A percentile compares a stretch with the other conserved stretches of the same genome.
phyloP scores from a whole-genome alignment of 2,113 vertebrate species.

The Taxidea taxus region DNA sequence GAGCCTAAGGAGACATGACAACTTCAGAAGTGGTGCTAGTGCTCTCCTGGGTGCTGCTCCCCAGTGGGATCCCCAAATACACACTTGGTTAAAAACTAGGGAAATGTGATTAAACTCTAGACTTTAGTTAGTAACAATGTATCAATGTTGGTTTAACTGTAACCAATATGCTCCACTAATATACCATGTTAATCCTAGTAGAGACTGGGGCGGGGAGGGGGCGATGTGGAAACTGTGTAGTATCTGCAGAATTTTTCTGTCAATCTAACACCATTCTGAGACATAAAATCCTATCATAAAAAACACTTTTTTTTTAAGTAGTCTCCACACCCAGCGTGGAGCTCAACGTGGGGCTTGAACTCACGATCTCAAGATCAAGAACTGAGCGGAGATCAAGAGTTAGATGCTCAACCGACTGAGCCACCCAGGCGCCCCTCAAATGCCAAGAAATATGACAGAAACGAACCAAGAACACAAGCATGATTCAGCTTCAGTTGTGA shows the following conservation, averaged over 20 bases:
- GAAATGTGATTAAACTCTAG: not conserved
- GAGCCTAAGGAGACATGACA: not conserved
- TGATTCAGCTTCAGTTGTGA: not conserved
- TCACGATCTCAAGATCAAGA: not conserved
- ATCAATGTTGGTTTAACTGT: not conserved
- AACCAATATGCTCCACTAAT: not conserved
- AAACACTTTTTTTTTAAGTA: not conserved
- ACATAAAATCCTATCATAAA: not conserved
- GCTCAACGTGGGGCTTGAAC: not conserved
- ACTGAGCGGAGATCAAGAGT: not conserved
- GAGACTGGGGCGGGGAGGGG: not conserved
- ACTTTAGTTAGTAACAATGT: not conserved
- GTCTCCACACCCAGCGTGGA: not conserved
- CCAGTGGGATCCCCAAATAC: not conserved
- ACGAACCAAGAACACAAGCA: not conserved
- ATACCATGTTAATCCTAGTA: not conserved
- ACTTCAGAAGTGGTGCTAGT: rapidly evolving
- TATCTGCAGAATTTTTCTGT: not conserved
- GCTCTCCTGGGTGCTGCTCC: no score
- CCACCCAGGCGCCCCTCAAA: not conserved
- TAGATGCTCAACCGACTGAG: not conserved
- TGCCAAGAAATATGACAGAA: not conserved
- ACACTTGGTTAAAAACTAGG: not conserved
- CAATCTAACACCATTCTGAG: not conserved
- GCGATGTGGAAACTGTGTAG: not conserved